Evolutionary conservation across 2,888 invertebrate species (phyloP).

Genomic region (Corbicula japonica): DNA sequence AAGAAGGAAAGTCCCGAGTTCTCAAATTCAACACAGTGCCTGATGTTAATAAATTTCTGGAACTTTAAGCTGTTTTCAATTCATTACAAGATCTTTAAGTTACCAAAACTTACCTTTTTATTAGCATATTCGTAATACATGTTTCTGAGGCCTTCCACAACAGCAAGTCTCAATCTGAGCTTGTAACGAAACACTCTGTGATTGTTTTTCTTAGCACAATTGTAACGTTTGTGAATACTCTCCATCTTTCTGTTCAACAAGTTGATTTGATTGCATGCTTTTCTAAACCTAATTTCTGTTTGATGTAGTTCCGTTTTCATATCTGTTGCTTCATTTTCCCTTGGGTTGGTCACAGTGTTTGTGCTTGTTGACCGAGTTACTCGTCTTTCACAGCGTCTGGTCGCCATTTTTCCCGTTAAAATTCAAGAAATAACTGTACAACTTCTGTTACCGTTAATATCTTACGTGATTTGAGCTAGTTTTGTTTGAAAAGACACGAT

Average conservation of each 20-base stretch:
- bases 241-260: slow-evolving; percentile 67
- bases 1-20: not conserved
- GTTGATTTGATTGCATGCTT: slow-evolving; percentile 68
- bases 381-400: slow-evolving; percentile 49
- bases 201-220: slow-evolving; percentile 68
- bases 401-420: slow-evolving; percentile 46
- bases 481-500: slow-evolving; percentile 17
- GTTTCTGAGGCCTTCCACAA: slow-evolving; percentile 63
- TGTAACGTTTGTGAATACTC: slow-evolving; percentile 66
- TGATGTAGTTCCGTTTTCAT: slow-evolving; percentile 65
- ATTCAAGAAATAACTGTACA: slow-evolving; percentile 13
- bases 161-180: slow-evolving; percentile 57
- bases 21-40: not conserved
- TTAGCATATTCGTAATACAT: slow-evolving; percentile 70
- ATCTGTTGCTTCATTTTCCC: slow-evolving; percentile 25
- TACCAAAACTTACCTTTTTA: slow-evolving; percentile 51
- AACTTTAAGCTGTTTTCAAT: too few species aligned
- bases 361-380: slow-evolving; percentile 51
- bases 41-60: too few species aligned
- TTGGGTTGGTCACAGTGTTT: slow-evolving; percentile 23
- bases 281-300: slow-evolving; percentile 61
- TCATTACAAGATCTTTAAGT: not conserved
- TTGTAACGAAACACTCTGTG: slow-evolving; percentile 65
- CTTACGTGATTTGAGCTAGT: slow-evolving; percentile 6
- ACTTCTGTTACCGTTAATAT: slow-evolving; percentile 6